Percentiles rank a stretch among this genome's conserved stretches.
These are phyloP conservation scores for Carassius gibelio DNA, from an alignment of 2,113 vertebrate genomes.

Conservation along the genomic window DNA sequence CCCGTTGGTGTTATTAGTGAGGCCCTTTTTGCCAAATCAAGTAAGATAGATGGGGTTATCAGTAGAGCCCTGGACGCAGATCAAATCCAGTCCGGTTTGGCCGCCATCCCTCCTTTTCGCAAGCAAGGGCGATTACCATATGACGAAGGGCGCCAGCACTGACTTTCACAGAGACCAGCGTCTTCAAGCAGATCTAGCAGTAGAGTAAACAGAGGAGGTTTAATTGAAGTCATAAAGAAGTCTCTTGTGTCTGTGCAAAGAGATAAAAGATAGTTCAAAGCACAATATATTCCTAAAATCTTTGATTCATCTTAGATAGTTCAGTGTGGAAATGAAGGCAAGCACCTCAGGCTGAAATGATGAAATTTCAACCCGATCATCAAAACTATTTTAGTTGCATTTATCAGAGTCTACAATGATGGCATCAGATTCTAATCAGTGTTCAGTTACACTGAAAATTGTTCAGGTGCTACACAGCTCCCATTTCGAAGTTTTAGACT, in stretches of 20 bases:
- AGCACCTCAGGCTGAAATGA: not conserved
- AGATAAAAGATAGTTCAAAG: slow-evolving; percentile 8
- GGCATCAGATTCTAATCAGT: not conserved
- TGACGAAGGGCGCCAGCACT: slow-evolving; percentile 14
- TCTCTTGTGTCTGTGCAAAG: not conserved
- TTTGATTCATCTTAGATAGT: not conserved
- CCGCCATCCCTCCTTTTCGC: slow-evolving; percentile 50
- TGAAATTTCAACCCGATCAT: not conserved
- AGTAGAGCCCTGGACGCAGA: slow-evolving; percentile 54
- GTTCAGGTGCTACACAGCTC: not conserved
- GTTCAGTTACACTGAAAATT: not conserved
- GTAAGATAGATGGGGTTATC: slow-evolving; percentile 61
- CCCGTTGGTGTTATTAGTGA: slow-evolving; percentile 64
- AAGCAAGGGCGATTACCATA: slow-evolving; percentile 60
- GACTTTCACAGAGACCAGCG: not conserved
- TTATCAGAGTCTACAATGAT: not conserved
- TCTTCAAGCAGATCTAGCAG: not conserved
- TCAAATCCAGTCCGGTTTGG: slow-evolving; percentile 53
- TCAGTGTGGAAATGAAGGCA: not conserved
- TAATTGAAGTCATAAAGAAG: not conserved
- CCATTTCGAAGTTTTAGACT: not conserved
- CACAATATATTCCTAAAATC: not conserved
- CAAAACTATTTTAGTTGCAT: not conserved
- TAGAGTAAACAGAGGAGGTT: not conserved
- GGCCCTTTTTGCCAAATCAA: slow-evolving; percentile 63